A percentile compares a stretch with the other conserved stretches of the same genome.
Evolutionary conservation across 2,113 vertebrate species (phyloP).

Genomic region (Globicephala melas): DNA sequence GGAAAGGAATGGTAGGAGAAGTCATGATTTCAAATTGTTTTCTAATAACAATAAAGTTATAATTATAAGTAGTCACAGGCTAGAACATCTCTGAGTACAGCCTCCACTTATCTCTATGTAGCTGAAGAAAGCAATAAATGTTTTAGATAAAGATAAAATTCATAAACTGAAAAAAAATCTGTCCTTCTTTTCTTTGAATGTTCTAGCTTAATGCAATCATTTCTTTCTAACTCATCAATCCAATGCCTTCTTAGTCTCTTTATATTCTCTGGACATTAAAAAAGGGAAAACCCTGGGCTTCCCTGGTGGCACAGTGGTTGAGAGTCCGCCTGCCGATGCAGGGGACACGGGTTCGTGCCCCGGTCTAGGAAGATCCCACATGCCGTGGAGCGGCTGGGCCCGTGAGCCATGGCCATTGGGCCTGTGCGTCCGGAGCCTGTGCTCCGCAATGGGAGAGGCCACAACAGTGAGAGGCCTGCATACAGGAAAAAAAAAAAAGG

Average conservation of each 20-base stretch:
- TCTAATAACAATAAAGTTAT: background rate
- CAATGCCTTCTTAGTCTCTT: background rate
- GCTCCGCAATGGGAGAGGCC: no score
- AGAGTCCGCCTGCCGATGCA: no score
- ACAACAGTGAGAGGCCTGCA: no score
- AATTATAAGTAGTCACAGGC: background rate
- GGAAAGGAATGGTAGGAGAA: background rate
- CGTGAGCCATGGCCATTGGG: no score
- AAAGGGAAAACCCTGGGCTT: background rate
- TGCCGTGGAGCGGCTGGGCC: no score
- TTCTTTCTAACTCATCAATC: background rate
- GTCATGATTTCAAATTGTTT: background rate
- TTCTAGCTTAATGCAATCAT: background rate
- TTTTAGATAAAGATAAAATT: background rate
- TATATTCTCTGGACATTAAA: background rate
- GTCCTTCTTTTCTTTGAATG: background rate
- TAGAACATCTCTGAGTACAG: background rate
- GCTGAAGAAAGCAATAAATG: background rate
- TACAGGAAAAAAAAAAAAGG: background rate
- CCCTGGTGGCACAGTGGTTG: no score
- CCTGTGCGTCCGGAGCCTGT: no score
- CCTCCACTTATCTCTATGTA: background rate
- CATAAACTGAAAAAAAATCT: background rate
- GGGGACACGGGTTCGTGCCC: no score
- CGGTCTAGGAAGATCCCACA: no score